phyloP scores from a whole-genome alignment of 2,888 invertebrate genomes.

The Erynnis tages region DNA sequence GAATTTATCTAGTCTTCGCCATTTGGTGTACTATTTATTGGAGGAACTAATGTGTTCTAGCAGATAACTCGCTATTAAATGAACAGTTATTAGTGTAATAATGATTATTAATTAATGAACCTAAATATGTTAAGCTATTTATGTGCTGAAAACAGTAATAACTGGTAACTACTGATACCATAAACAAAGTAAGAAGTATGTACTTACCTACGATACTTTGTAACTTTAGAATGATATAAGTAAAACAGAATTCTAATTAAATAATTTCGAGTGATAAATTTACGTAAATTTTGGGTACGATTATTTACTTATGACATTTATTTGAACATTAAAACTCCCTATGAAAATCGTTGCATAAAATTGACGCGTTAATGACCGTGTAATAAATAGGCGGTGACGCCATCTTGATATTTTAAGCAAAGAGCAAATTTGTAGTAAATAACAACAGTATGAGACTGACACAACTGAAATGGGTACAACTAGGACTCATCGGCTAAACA shows the following conservation, averaged over 20 bases:
- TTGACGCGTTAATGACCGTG: slow-evolving; percentile 2
- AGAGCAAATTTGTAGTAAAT: no score
- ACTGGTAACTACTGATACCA: no score
- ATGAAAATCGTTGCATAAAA: slow-evolving; percentile 3
- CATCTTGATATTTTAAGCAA: slow-evolving; percentile 7
- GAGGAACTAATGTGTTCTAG: neutral
- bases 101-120: neutral
- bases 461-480: no score
- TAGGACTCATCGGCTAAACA: no score
- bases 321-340: neutral
- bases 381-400: slow-evolving; percentile 1
- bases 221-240: neutral
- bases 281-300: neutral
- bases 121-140: neutral
- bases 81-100: slow-evolving; percentile 4
- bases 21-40: slow-evolving; percentile 14
- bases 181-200: no score
- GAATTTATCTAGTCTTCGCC: slow-evolving; percentile 6
- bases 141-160: neutral
- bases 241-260: neutral
- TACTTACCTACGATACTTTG: no score
- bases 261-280: neutral
- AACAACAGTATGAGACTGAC: no score
- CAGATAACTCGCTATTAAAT: slow-evolving; percentile 1
- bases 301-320: slow-evolving; percentile 7